phyloP scores from a whole-genome alignment of 2,797 vertebrate species.

The Trachurus trachurus region DNA sequence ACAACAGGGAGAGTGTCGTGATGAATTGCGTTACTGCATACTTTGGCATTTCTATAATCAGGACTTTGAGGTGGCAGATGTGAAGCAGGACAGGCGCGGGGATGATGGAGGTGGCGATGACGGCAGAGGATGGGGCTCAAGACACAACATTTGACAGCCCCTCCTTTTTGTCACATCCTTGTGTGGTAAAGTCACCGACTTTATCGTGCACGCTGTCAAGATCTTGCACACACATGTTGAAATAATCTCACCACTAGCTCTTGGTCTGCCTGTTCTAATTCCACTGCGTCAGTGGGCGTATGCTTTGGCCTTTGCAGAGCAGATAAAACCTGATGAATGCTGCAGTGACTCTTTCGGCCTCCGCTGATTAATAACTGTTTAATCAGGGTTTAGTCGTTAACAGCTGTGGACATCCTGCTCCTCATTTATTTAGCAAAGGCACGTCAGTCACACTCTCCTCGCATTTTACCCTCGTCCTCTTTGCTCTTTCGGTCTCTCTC shows the following conservation, averaged over 20 bases:
- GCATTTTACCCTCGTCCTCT: constrained; percentile 13
- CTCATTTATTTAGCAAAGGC: constrained; percentile 66
- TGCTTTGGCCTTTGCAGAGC: constrained; percentile 39
- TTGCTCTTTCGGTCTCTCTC: not conserved
- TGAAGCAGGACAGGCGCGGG: constrained; percentile 30
- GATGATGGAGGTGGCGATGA: constrained; percentile 56
- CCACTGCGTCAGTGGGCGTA: not conserved
- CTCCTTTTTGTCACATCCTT: not conserved
- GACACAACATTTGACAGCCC: constrained; percentile 15
- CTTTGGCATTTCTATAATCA: constrained; percentile 67
- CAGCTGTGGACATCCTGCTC: constrained; percentile 72
- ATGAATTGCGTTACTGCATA: constrained; percentile 59
- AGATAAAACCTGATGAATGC: constrained; percentile 65
- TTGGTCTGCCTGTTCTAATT: constrained; percentile 14
- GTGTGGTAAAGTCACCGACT: not conserved
- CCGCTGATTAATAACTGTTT: constrained; percentile 77
- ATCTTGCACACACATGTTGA: not conserved
- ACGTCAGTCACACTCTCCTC: constrained; percentile 53
- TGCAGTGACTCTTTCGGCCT: constrained; percentile 47
- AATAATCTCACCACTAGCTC: constrained; percentile 1
- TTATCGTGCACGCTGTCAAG: not conserved
- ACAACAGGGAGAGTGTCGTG: constrained; percentile 40
- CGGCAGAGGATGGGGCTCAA: constrained; percentile 6
- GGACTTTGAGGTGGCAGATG: constrained; percentile 45
- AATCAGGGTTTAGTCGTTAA: constrained; percentile 75